phyloP scores from a whole-genome alignment of 2,113 vertebrate genomes.

The Pleuronectes platessa region DNA sequence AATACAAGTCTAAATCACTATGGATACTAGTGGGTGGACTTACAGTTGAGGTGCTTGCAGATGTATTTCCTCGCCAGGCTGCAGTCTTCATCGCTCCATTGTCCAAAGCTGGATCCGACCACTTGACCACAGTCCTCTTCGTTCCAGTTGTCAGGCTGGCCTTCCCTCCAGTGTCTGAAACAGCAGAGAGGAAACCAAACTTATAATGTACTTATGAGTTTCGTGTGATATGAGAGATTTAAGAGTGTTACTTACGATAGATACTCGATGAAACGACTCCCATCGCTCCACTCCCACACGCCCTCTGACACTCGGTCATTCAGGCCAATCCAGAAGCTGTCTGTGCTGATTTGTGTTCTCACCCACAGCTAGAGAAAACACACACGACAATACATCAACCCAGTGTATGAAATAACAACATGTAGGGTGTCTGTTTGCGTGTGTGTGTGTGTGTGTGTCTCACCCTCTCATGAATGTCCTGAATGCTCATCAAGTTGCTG shows the following conservation, averaged over 20 bases:
- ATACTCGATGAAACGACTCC: conserved; percentile 64
- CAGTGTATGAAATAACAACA: neutral
- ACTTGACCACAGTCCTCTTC: conserved; percentile 70
- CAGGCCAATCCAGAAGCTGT: conserved; percentile 82
- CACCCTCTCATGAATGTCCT: conserved; percentile 79
- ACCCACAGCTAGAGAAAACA: conserved; percentile 76
- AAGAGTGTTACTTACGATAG: conserved; percentile 69
- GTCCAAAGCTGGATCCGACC: conserved; percentile 50
- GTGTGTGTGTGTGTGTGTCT: conserved; percentile 14
- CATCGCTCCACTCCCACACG: conserved; percentile 81
- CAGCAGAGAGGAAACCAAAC: neutral
- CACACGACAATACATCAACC: neutral
- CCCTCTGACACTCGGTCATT: conserved; percentile 74
- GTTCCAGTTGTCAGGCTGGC: conserved; percentile 80
- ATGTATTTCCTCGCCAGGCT: conserved; percentile 66
- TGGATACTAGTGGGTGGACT: neutral
- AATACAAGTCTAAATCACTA: neutral
- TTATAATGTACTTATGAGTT: neutral
- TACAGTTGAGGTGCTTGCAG: conserved; percentile 80
- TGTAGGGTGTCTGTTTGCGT: neutral
- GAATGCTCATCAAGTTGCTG: conserved; percentile 80
- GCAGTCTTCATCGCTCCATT: conserved; percentile 82
- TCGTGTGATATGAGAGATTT: neutral
- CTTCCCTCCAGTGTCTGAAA: conserved; percentile 73
- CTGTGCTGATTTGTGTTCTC: conserved; percentile 71